A percentile compares a stretch with the other conserved stretches of the same genome.
Conservation (phyloP, 2,797 vertebrate species). For the Sylvilagus floridanus region DNA sequence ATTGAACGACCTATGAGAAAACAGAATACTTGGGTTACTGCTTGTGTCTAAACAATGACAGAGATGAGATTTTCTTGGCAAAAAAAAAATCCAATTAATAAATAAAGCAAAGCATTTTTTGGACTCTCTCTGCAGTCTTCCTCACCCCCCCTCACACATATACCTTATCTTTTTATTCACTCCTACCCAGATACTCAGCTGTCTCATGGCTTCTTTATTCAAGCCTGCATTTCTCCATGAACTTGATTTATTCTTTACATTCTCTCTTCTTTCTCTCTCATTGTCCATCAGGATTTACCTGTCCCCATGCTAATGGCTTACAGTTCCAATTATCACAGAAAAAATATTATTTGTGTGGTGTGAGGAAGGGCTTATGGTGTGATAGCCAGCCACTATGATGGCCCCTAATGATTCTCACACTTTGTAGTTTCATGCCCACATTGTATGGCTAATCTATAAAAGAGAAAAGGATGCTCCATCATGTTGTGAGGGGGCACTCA, state of each 20-base stretch:
- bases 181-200: background rate
- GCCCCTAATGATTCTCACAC: background rate
- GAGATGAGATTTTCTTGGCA: background rate
- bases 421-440: background rate
- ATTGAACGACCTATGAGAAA: background rate
- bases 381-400: background rate
- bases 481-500: background rate
- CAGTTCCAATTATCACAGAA: background rate
- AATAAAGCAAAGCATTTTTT: background rate
- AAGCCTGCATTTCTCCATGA: background rate
- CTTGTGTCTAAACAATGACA: background rate
- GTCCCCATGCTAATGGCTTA: background rate
- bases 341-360: background rate
- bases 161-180: background rate
- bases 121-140: background rate
- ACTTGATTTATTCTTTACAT: background rate
- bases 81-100: slow-evolving; percentile 22
- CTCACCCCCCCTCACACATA: background rate
- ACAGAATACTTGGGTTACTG: background rate
- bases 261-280: background rate
- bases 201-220: background rate
- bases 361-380: background rate
- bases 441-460: too few relatives aligned
- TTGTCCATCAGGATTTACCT: background rate
- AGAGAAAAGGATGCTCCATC: background rate